phyloP scores from a whole-genome alignment of 2,113 vertebrate species.

The Scolopax mira region DNA sequence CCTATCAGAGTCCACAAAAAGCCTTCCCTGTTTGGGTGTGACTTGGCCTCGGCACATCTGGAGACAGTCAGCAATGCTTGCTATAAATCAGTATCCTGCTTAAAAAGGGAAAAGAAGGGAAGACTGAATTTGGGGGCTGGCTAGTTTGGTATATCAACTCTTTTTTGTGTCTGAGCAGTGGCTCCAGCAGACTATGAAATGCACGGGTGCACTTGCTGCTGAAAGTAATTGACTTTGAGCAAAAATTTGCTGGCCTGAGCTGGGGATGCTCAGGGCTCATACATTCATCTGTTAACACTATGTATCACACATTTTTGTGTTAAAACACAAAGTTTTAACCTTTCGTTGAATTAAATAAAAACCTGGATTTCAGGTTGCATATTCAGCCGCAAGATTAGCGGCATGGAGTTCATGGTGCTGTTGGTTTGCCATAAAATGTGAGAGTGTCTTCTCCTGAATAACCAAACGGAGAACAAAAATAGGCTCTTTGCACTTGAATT shows the following conservation, averaged over 20 bases:
- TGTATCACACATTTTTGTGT: fast-evolving
- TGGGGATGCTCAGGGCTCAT: background rate
- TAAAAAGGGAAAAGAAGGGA: background rate
- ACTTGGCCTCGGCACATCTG: background rate
- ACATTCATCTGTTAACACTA: background rate
- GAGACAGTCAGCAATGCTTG: background rate
- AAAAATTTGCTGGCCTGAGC: background rate
- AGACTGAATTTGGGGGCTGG: background rate
- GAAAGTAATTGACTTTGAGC: background rate
- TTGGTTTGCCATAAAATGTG: background rate
- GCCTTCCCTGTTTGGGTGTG: background rate
- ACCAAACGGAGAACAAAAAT: background rate
- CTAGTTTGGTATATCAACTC: background rate
- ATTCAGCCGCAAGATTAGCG: background rate
- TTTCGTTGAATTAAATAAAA: background rate
- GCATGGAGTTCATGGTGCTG: background rate
- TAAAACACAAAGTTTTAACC: background rate
- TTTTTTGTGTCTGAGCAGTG: background rate
- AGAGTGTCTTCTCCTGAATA: background rate
- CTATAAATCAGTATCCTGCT: background rate
- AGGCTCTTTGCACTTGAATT: background rate
- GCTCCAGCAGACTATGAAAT: background rate
- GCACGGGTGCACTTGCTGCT: background rate
- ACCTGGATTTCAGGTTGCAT: background rate
- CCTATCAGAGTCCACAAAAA: background rate